Evolutionary conservation across 2,113 vertebrate genomes (phyloP).

Genomic region (Lophura nycthemera): DNA sequence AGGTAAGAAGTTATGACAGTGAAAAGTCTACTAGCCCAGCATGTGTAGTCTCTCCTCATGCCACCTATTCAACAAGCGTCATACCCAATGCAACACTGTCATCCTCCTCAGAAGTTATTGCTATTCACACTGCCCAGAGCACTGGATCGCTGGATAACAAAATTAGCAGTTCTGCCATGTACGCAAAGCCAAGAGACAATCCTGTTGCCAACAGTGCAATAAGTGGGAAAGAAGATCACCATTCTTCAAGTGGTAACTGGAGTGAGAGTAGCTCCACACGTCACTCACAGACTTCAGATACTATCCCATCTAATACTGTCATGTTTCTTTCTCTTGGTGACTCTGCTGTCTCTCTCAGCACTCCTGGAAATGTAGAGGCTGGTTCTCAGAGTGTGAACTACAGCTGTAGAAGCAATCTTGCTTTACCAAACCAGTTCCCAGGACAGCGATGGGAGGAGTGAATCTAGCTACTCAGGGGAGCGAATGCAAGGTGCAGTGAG

Average conservation of each 20-base stretch:
- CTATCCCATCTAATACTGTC: slow-evolving; percentile 58
- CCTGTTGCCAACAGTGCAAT: slow-evolving; percentile 17
- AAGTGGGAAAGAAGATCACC: slow-evolving; percentile 65
- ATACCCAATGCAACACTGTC: slow-evolving; percentile 92
- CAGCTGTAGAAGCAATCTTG: slow-evolving; percentile 44
- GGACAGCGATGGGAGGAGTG: slow-evolving; percentile 77
- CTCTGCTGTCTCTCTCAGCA: slow-evolving; percentile 71
- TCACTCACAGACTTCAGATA: slow-evolving; percentile 69
- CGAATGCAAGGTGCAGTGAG: slow-evolving; percentile 72
- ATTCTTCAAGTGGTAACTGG: slow-evolving; percentile 71
- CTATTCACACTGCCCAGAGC: slow-evolving; percentile 81
- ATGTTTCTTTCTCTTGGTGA: slow-evolving; percentile 75
- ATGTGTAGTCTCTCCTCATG: slow-evolving; percentile 88
- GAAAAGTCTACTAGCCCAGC: slow-evolving; percentile 79
- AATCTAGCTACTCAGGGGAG: slow-evolving; percentile 82
- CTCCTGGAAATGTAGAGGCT: slow-evolving; percentile 69
- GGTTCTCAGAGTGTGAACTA: slow-evolving; percentile 71
- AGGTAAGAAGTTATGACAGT: slow-evolving; percentile 78
- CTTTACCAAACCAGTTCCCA: slow-evolving; percentile 57
- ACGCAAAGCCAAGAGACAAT: slow-evolving; percentile 72
- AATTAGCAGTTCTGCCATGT: slow-evolving; percentile 60
- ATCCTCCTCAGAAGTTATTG: slow-evolving; percentile 86
- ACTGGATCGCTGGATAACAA: slow-evolving; percentile 64
- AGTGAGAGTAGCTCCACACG: slow-evolving; percentile 60
- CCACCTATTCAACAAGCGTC: slow-evolving; percentile 87